phyloP scores from a whole-genome alignment of 2,888 invertebrate species.

The Ariolimax columbianus region DNA sequence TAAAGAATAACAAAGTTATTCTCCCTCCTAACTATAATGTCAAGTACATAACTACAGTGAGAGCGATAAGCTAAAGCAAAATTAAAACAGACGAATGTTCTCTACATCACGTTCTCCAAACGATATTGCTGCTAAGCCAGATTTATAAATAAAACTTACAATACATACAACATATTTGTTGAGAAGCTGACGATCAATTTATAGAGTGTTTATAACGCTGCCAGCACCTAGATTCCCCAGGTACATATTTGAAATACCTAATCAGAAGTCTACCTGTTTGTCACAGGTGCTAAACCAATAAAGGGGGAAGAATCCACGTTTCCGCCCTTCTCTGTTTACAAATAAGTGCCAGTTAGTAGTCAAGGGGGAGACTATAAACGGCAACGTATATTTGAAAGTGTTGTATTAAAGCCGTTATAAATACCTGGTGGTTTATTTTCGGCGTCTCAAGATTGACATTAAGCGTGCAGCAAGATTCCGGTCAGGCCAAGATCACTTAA shows the following conservation, averaged over 20 bases:
- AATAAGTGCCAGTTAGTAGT: neutral
- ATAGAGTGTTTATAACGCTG: neutral
- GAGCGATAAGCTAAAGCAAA: no score
- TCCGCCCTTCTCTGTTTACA: slow-evolving; percentile 19
- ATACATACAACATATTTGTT: neutral
- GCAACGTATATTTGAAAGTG: neutral
- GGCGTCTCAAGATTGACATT: neutral
- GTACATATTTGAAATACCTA: slow-evolving; percentile 12
- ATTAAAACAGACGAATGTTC: no score
- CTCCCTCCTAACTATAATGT: no score
- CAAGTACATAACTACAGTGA: no score
- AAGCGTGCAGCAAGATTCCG: neutral
- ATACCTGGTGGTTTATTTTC: slow-evolving; percentile 8
- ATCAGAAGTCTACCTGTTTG: neutral
- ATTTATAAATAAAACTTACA: no score
- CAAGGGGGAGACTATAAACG: neutral
- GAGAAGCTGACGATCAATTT: neutral
- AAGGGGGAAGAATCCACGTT: neutral
- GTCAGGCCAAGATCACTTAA: no score
- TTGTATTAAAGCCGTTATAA: neutral
- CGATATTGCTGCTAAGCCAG: no score
- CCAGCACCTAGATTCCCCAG: neutral
- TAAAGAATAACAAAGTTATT: no score
- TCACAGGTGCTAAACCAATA: slow-evolving; percentile 24
- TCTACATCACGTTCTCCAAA: no score